These are phyloP conservation scores for Rhodeus uyekii DNA, from an alignment of 2,797 vertebrate species.

Conservation along the genomic window DNA sequence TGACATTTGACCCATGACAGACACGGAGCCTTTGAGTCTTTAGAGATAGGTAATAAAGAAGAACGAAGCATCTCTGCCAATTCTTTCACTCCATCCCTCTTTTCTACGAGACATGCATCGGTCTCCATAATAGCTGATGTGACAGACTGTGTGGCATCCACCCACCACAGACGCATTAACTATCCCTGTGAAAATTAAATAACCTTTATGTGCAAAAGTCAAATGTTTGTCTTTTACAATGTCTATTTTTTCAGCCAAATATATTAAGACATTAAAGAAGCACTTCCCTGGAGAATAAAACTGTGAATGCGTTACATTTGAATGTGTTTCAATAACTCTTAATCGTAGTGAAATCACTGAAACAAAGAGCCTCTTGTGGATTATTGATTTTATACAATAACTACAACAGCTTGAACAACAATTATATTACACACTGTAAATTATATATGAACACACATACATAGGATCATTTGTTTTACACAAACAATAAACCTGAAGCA, in stretches of 20 bases:
- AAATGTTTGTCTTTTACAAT: conserved; percentile 4
- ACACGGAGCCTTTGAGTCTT: conserved; percentile 43
- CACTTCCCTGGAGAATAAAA: neutral
- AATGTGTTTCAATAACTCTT: neutral
- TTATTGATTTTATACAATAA: neutral
- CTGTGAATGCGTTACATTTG: neutral
- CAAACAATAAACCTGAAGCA: neutral
- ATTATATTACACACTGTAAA: neutral
- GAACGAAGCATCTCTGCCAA: conserved; percentile 30
- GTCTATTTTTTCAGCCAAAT: neutral
- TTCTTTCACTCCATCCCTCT: conserved; percentile 39
- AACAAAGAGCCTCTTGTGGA: neutral
- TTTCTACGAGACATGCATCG: conserved; percentile 55
- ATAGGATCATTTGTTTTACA: neutral
- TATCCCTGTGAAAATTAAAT: neutral
- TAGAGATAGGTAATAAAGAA: conserved; percentile 45
- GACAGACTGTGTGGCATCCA: conserved; percentile 36
- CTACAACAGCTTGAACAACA: neutral
- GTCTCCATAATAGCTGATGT: conserved; percentile 49
- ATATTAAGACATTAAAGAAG: neutral
- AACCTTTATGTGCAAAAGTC: too few species aligned
- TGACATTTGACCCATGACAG: conserved; percentile 56
- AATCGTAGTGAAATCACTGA: neutral
- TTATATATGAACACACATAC: neutral
- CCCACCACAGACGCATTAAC: conserved; percentile 22